Conservation (phyloP, 2,888 invertebrate species). For the Maniola hyperantus region DNA sequence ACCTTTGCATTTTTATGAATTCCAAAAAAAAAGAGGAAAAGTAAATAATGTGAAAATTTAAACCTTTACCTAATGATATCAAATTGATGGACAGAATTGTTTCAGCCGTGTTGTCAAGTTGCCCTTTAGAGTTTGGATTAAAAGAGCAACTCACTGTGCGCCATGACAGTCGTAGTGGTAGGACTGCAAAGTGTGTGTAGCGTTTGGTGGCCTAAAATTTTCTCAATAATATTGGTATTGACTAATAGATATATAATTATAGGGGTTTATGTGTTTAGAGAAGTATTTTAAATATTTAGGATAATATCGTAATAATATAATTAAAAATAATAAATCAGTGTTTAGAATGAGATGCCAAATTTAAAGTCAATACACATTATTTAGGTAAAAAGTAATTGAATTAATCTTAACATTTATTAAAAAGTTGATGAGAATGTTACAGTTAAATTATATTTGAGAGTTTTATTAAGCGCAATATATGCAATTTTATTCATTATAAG, state of each 20-base stretch:
- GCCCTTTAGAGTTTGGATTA: neutral
- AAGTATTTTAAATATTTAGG: slow-evolving; percentile 82
- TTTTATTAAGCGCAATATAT: slow-evolving; percentile 81
- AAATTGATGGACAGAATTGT: neutral
- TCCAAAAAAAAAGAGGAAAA: too few species aligned
- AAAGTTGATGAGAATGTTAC: slow-evolving; percentile 81
- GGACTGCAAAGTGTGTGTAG: slow-evolving; percentile 63
- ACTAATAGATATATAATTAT: slow-evolving; percentile 76
- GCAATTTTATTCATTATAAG: slow-evolving; percentile 82
- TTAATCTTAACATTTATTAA: slow-evolving; percentile 80
- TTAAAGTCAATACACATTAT: slow-evolving; percentile 86
- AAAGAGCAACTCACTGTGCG: neutral
- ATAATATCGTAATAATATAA: slow-evolving; percentile 72
- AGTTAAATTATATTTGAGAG: slow-evolving; percentile 83
- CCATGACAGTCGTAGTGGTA: slow-evolving; percentile 56
- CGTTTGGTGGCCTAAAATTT: slow-evolving; percentile 77
- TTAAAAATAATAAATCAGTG: slow-evolving; percentile 77
- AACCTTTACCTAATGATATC: neutral
- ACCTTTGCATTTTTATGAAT: too few species aligned
- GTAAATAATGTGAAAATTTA: neutral
- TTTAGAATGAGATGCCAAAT: slow-evolving; percentile 85
- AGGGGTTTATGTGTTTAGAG: slow-evolving; percentile 82
- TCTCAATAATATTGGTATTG: slow-evolving; percentile 77
- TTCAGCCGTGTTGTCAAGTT: neutral
- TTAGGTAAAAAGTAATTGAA: slow-evolving; percentile 83